phyloP scores from a whole-genome alignment of 2,113 vertebrate genomes.

The Apistogramma diplotaenia region DNA sequence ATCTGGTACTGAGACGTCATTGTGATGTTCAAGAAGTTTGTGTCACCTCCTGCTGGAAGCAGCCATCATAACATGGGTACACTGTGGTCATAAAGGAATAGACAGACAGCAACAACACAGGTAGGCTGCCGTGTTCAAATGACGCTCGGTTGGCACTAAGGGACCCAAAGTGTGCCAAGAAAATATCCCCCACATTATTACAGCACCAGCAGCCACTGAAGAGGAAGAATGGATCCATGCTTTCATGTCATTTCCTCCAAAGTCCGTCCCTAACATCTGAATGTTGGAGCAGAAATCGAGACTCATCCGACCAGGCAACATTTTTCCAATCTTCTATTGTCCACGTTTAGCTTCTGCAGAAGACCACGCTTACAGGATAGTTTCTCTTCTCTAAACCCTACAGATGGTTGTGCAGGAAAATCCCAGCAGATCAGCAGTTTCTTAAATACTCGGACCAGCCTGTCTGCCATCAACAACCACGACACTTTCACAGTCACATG shows the following conservation, averaged over 20 bases:
- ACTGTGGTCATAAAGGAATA: background rate
- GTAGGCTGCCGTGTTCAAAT: background rate
- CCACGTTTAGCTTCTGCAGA: rapidly evolving
- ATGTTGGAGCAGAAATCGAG: background rate
- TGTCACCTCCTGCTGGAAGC: background rate
- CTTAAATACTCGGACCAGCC: background rate
- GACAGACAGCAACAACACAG: background rate
- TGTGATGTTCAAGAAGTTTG: background rate
- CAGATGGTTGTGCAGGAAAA: no score
- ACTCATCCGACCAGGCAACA: background rate
- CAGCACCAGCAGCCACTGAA: background rate
- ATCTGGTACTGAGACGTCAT: background rate
- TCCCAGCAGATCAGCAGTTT: no score
- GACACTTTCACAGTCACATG: background rate
- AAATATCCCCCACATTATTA: background rate
- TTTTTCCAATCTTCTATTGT: background rate
- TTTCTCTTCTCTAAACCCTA: background rate
- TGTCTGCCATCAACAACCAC: background rate
- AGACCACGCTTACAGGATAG: background rate
- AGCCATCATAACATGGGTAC: background rate
- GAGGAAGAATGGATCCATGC: background rate
- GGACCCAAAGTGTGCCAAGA: background rate
- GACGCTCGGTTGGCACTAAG: rapidly evolving
- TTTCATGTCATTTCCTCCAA: background rate
- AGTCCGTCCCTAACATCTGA: rapidly evolving